Conservation (phyloP, 1,140 invertebrate genomes). For the Chrysoperla carnea region DNA sequence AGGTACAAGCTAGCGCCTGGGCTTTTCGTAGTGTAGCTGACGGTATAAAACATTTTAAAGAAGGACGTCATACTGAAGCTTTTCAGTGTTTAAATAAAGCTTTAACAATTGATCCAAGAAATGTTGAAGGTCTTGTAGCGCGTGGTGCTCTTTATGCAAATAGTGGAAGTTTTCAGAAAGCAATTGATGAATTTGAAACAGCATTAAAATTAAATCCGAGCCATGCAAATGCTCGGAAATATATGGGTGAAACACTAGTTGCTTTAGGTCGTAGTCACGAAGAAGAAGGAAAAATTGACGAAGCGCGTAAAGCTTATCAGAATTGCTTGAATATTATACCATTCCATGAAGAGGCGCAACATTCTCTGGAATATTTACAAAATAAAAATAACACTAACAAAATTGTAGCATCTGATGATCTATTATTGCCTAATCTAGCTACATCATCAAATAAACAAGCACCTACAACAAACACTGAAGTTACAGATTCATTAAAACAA, state of each 20-base stretch:
- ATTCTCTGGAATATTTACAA: conserved; percentile 59
- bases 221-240: conserved; percentile 88
- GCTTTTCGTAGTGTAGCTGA: conserved; percentile 80
- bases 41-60: conserved; percentile 87
- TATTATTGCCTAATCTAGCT: conserved; percentile 27
- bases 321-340: conserved; percentile 64
- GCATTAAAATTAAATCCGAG: conserved; percentile 74
- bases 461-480: conserved; percentile 18
- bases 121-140: conserved; percentile 87
- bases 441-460: conserved; percentile 2
- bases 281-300: conserved; percentile 68
- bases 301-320: conserved; percentile 67
- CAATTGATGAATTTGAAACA: conserved; percentile 85
- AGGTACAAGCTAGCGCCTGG: conserved; percentile 81
- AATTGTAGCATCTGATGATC: conserved; percentile 36
- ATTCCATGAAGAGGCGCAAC: conserved; percentile 68
- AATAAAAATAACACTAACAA: conserved; percentile 33
- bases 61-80: conserved; percentile 75
- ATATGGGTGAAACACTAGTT: conserved; percentile 81
- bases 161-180: conserved; percentile 80
- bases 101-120: conserved; percentile 75
- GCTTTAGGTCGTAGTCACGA: conserved; percentile 68
- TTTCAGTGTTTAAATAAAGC: conserved; percentile 92
- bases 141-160: conserved; percentile 88
- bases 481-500: conserved; percentile 44